Base-by-base conservation (phyloP, 2,797 vertebrate genomes). In the Eurystomus glaucurus region DNA sequence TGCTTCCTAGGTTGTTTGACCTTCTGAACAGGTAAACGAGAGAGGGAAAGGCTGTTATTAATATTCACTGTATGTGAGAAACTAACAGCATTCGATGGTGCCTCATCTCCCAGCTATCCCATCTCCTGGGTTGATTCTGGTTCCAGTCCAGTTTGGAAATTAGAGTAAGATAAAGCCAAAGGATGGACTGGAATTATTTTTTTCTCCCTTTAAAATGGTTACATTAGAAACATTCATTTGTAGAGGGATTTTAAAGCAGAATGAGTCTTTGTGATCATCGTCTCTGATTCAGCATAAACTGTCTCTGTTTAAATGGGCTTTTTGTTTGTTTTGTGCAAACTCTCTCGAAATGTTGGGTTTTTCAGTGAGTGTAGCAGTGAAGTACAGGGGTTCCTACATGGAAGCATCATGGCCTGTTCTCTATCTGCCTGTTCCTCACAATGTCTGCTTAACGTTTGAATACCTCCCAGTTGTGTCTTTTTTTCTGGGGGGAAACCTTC, bases 1-100 rank as follows among this genome's bases (percentile, higher is more conserved):
- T 90, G 65, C 70, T 93, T 96, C 95, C 87, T 86, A 88, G 90
- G 92, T 81, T 91, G 60, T 79, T 72, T 85, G 74, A 80, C 46
- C 81, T 95, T 85, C 74, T 43, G 46, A 93, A 66, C 16, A 79
- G 90, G 88, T 93, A 95, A 93, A 93, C 0, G 0, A 65, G 72
- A 83, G 60, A 54, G 90, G 82, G 77, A 89, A 85, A 72, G 12
- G 45, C 9, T 86, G 14, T 86, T 75, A 18, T 20, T 91, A 10
- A 33, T 72, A 43, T 10, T 61, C 15, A 65, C 25, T 0, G 0
- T 54, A 3, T 68, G 66, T 89, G 75, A 92, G 94, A 90, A 96
- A 35, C 54, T 23, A 60, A 51, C 20, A 87, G n/a, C 22, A 33
- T 87, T 80, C 39, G 71, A 0, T 84, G 41, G 6, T 85, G 75